Percentiles rank a stretch among this genome's conserved stretches.
Conservation (phyloP, 2,113 vertebrate species). For the Thamnophis sirtalis region DNA sequence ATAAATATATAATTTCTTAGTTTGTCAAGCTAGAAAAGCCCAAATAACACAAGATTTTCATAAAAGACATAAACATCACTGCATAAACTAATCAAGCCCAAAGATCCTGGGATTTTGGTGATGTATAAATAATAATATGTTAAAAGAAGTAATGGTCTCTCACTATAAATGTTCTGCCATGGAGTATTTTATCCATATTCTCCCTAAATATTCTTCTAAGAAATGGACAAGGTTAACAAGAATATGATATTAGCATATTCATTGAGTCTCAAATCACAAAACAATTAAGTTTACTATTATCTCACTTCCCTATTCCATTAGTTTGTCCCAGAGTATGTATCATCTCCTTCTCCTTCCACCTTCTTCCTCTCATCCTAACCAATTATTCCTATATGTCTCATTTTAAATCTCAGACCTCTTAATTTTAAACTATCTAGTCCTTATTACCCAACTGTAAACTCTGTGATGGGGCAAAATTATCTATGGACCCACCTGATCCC, state of each 20-base stretch:
- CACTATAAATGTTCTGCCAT: not conserved
- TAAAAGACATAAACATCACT: not conserved
- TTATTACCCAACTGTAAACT: not conserved
- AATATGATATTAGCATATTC: not conserved
- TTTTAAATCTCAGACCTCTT: not conserved
- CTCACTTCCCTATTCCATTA: slow-evolving; percentile 17
- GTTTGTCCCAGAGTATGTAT: slow-evolving; percentile 39
- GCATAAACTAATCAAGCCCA: no score
- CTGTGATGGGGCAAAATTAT: slow-evolving; percentile 33
- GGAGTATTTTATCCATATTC: not conserved
- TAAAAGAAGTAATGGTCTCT: not conserved
- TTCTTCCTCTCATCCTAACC: slow-evolving; percentile 42
- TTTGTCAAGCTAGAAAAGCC: not conserved
- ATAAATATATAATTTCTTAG: not conserved
- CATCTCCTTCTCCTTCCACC: slow-evolving; percentile 35
- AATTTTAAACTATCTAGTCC: not conserved
- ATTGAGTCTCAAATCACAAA: slow-evolving; percentile 30
- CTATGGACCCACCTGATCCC: slow-evolving; percentile 29
- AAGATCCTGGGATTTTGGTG: no score
- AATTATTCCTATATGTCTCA: slow-evolving; percentile 7
- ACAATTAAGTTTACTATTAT: slow-evolving; percentile 7
- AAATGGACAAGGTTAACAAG: not conserved
- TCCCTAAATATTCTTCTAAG: not conserved
- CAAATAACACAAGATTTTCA: not conserved
- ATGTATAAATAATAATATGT: not conserved